Evolutionary conservation across 30 jellyfish, hydroid and myxozoan species (phyloP).

Genomic region (Rhopilema esculentum): DNA sequence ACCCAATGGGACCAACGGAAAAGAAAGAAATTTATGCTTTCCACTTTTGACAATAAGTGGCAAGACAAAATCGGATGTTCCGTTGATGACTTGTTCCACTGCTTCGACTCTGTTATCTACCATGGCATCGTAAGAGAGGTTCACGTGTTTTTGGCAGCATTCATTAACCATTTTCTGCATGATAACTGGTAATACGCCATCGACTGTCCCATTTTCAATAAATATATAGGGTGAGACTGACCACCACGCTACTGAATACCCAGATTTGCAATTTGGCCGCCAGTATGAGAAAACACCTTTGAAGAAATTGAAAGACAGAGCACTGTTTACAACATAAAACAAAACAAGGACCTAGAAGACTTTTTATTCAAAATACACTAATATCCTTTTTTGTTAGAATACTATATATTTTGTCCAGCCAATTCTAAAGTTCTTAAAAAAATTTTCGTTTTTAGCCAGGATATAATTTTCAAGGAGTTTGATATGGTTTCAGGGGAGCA

Average conservation of each 20-base stretch:
- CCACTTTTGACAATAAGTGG: conserved; percentile 56
- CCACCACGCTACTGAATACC: conserved; percentile 67
- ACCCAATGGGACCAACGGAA: conserved; percentile 60
- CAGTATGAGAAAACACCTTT: not conserved
- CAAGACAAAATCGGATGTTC: conserved; percentile 68
- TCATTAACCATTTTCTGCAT: conserved; percentile 38
- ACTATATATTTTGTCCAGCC: too few species aligned
- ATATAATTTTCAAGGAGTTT: too few species aligned
- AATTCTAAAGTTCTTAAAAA: too few species aligned
- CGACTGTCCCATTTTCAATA: conserved; percentile 14
- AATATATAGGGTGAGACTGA: conserved; percentile 52
- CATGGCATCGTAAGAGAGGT: conserved; percentile 35
- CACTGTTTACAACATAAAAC: not conserved
- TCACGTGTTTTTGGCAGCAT: conserved; percentile 46
- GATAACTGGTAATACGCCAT: conserved; percentile 50
- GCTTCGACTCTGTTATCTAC: conserved; percentile 52
- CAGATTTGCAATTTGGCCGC: conserved; percentile 57
- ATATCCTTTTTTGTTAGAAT: too few species aligned
- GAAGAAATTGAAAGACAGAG: too few species aligned
- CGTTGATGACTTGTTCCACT: conserved; percentile 61
- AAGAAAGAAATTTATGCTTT: conserved; percentile 43
- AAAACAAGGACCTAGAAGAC: not conserved
- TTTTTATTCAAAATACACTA: not conserved
- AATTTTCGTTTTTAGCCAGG: too few species aligned
- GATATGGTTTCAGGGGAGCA: too few species aligned